Percentiles rank a stretch among this genome's conserved stretches.
phyloP scores from a whole-genome alignment of 2,113 vertebrate genomes.

The Callocephalon fimbriatum region DNA sequence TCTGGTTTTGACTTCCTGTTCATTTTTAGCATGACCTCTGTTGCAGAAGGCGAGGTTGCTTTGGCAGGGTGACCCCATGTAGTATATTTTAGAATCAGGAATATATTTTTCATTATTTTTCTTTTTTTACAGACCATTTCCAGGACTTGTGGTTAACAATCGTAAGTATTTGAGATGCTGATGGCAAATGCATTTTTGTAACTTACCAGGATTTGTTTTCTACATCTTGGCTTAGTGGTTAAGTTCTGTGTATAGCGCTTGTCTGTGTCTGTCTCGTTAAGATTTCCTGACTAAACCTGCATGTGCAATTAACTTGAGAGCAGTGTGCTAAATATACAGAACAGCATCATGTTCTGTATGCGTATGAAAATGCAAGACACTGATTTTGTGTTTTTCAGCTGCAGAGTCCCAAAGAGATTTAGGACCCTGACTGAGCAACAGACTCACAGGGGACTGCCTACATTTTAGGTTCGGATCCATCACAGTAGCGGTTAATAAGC shows the following conservation, averaged over 20 bases:
- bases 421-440: background rate
- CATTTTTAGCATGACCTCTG: background rate
- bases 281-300: background rate
- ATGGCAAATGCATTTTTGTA: background rate
- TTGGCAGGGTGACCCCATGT: background rate
- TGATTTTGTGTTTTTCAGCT: background rate
- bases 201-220: background rate
- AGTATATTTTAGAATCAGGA: background rate
- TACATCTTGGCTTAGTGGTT: background rate
- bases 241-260: background rate
- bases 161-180: slow-evolving; percentile 64
- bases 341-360: background rate
- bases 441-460: background rate
- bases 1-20: background rate
- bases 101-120: background rate
- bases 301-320: background rate
- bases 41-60: background rate
- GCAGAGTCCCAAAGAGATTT: background rate
- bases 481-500: background rate
- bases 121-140: slow-evolving; percentile 59
- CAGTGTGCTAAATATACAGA: background rate
- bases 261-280: background rate
- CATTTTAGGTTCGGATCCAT: background rate
- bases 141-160: slow-evolving; percentile 72
- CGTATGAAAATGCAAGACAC: background rate